A percentile compares a stretch with the other conserved stretches of the same genome.
phyloP scores from a whole-genome alignment of 2,797 vertebrate genomes.

The Enteromius treurensis region DNA sequence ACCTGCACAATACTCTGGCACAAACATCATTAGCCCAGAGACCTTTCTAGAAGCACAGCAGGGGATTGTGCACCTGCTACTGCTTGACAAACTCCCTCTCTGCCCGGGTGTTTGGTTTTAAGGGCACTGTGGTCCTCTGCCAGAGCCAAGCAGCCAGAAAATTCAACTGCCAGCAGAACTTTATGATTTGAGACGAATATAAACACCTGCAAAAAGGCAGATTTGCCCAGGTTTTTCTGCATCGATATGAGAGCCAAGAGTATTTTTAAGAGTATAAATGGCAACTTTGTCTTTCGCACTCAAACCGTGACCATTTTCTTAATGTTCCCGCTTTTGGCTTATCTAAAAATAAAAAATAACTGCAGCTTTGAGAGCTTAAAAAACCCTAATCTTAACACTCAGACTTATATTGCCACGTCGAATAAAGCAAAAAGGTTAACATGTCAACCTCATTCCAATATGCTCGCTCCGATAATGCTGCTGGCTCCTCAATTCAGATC shows the following conservation, averaged over 20 bases:
- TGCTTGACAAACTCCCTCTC: conserved; percentile 40
- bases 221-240: conserved; percentile 14
- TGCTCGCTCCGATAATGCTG: conserved; percentile 43
- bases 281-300: conserved; percentile 21
- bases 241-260: conserved; percentile 3
- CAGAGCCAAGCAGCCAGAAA: conserved; percentile 33
- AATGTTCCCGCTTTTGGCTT: background rate
- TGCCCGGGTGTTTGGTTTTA: conserved; percentile 36
- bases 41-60: conserved; percentile 34
- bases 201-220: conserved; percentile 28
- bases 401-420: conserved; percentile 14
- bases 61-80: conserved; percentile 42
- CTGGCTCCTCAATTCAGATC: conserved; percentile 56
- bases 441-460: conserved; percentile 48
- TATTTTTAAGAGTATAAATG: conserved; percentile 1
- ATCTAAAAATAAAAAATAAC: background rate
- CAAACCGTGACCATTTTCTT: background rate
- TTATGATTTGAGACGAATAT: conserved; percentile 42
- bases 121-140: conserved; percentile 46
- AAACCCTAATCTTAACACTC: conserved; percentile 14
- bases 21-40: conserved; percentile 50
- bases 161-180: conserved; percentile 30
- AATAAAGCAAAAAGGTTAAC: conserved; percentile 56
- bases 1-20: conserved; percentile 49
- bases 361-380: background rate